phyloP scores from a whole-genome alignment of 2,113 vertebrate species.

The Oreocharis arfaki region DNA sequence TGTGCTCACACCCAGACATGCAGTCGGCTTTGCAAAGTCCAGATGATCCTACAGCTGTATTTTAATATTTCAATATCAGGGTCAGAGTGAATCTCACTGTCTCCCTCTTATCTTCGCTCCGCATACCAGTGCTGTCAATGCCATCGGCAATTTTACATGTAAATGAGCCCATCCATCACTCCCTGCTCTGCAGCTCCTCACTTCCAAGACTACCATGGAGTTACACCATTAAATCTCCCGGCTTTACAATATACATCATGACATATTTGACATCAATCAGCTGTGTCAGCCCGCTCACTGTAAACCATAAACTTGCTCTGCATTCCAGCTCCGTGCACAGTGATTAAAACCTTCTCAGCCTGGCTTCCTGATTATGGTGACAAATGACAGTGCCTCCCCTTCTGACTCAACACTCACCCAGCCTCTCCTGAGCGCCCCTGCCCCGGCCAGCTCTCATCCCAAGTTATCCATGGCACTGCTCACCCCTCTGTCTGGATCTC shows the following conservation, averaged over 20 bases:
- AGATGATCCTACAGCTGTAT: slow-evolving; percentile 68
- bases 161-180: slow-evolving; percentile 82
- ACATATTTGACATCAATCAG: slow-evolving; percentile 85
- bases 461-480: not conserved
- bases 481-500: not conserved
- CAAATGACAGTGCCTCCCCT: slow-evolving; percentile 50
- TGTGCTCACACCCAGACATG: not conserved
- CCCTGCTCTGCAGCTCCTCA: slow-evolving; percentile 68
- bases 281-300: slow-evolving; percentile 76
- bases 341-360: slow-evolving; percentile 73
- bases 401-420: not conserved
- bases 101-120: slow-evolving; percentile 70
- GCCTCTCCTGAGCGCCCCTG: not conserved
- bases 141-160: slow-evolving; percentile 81
- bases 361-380: slow-evolving; percentile 68
- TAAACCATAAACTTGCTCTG: slow-evolving; percentile 76
- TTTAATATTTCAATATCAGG: slow-evolving; percentile 70
- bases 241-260: slow-evolving; percentile 82
- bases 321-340: slow-evolving; percentile 59
- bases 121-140: slow-evolving; percentile 75
- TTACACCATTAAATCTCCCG: slow-evolving; percentile 79
- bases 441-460: not conserved
- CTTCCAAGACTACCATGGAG: slow-evolving; percentile 72
- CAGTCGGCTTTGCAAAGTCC: not conserved
- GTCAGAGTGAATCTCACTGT: slow-evolving; percentile 67